Evolutionary conservation across 64 coral and sea anemone genomes (phyloP).

Genomic region (Stylophora pistillata): DNA sequence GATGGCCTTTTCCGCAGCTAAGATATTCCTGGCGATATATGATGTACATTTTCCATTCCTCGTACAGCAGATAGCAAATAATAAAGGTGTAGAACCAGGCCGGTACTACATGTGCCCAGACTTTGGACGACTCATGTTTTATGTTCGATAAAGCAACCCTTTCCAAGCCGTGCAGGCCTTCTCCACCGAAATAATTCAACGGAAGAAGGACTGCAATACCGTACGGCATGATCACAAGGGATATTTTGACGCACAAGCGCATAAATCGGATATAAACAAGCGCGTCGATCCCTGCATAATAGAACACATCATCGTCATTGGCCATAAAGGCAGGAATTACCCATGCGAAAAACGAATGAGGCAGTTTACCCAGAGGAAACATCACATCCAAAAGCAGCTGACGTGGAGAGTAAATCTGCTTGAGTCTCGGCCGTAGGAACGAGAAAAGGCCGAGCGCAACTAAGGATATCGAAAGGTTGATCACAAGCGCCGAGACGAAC

Average conservation of each 20-base stretch:
- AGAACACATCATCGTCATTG: slow-evolving; percentile 60
- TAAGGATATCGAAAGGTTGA: slow-evolving; percentile 47
- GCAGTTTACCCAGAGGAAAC: slow-evolving; percentile 50
- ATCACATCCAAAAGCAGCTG: slow-evolving; percentile 52
- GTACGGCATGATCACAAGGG: slow-evolving; percentile 54
- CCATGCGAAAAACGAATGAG: slow-evolving; percentile 57
- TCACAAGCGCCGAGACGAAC: slow-evolving; percentile 40
- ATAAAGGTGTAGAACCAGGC: slow-evolving; percentile 56
- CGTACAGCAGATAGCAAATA: slow-evolving; percentile 61
- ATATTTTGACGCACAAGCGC: slow-evolving; percentile 45
- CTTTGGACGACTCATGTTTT: background rate
- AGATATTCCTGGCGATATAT: slow-evolving; percentile 66
- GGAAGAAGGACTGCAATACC: slow-evolving; percentile 59
- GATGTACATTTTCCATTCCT: slow-evolving; percentile 60
- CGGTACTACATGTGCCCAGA: slow-evolving; percentile 62
- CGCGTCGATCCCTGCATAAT: slow-evolving; percentile 59
- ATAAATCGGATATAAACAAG: slow-evolving; percentile 71
- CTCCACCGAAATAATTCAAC: slow-evolving; percentile 33
- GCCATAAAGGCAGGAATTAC: slow-evolving; percentile 62
- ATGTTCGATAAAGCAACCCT: slow-evolving; percentile 53
- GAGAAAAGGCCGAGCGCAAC: slow-evolving; percentile 36
- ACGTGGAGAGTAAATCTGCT: slow-evolving; percentile 56
- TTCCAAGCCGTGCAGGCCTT: slow-evolving; percentile 5
- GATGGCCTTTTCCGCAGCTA: slow-evolving; percentile 26
- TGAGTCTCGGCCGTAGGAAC: slow-evolving; percentile 45